Base-by-base conservation (phyloP, 2,113 vertebrate species). In the Stegostoma tigrinum region DNA sequence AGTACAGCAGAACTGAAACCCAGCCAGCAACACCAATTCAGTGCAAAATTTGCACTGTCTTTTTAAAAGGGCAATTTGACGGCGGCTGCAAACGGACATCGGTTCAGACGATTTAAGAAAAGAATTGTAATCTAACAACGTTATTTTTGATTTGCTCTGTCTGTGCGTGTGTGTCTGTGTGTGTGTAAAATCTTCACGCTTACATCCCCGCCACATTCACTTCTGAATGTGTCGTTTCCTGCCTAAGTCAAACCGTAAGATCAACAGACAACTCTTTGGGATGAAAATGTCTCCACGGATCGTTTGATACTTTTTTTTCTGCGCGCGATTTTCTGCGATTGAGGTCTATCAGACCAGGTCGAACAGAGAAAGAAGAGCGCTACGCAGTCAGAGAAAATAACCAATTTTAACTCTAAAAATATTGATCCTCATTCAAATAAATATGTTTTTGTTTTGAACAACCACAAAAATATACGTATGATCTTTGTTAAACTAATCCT, bases 301-400 rank as follows among this genome's bases (percentile, higher is more conserved):
- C 45, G 72, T 66, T 97, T 97, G 97, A 97, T 97, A 97, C 55
- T 61, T 61, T 95, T 96, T 96, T 72, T 95, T 95, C 68, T 94
- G 96, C 96, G 96, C 96, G 96, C 96, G 96, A 96, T 97, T 98
- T 97, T 97, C 96, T 97, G 96, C 96, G 96, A 97, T 97, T 97
- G 96, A 97, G 96, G 96, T 89, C 96, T 96, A 95, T 94, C 96
- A 97, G 96, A 96, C 96, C 96, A 96, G 68, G 96, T 96, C 96
- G 96, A 66, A 96, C 66, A 68, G 27, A 52, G 17, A 87, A 23
- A 87, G 30, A 3, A 55, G 42, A 34, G 42, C 0, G 21, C 70
- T 48, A 21, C 30, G 24, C 24, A 70, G 24, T 52, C 68, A 52
- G 23, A 75, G 94, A 52, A 48, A 70, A 7, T 34, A 4, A 45